Conservation (phyloP, 2,113 vertebrate species). For the Sturnira hondurensis region DNA sequence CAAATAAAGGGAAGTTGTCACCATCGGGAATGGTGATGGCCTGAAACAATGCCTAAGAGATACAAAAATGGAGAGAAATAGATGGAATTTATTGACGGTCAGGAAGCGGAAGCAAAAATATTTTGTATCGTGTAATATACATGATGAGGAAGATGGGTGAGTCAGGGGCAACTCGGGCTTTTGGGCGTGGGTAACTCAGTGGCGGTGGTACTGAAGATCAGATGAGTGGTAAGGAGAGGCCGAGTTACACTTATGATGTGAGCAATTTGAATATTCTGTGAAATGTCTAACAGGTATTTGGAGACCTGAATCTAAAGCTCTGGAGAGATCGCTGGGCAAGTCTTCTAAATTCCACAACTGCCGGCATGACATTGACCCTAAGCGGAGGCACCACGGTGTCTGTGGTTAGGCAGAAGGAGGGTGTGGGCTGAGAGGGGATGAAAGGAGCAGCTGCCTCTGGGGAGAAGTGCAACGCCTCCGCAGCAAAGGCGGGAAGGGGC, state of each 20-base stretch:
- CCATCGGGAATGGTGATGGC: neutral
- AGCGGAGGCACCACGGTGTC: neutral
- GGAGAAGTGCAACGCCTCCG: neutral
- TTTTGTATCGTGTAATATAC: neutral
- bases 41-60: neutral
- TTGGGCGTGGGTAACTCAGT: neutral
- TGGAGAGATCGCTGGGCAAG: neutral
- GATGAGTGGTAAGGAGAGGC: neutral
- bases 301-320: neutral
- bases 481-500: neutral
- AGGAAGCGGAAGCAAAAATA: neutral
- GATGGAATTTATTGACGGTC: neutral
- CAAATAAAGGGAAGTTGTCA: neutral
- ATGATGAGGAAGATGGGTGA: neutral
- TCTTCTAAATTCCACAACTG: no score
- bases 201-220: neutral
- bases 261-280: neutral
- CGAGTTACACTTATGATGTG: neutral
- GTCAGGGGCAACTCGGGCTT: neutral
- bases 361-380: accelerated
- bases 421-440: neutral
- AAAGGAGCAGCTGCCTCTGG: neutral
- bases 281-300: neutral
- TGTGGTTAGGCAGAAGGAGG: neutral
- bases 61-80: neutral